Evolutionary conservation across 2,113 vertebrate species (phyloP).

Genomic region (Fregata magnificens): DNA sequence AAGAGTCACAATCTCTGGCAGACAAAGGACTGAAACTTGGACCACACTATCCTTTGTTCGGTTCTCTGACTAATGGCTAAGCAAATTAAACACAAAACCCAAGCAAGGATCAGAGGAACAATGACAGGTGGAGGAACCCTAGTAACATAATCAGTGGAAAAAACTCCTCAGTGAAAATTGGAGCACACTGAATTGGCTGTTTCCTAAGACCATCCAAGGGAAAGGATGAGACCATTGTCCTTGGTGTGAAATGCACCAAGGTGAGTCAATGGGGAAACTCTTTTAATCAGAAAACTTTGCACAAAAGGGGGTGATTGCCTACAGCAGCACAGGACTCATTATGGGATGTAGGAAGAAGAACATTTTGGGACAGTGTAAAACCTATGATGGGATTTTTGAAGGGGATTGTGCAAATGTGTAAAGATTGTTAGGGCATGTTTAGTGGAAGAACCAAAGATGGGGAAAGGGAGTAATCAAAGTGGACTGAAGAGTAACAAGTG

Average conservation of each 20-base stretch:
- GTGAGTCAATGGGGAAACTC: background rate
- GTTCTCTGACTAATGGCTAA: background rate
- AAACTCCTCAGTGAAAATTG: background rate
- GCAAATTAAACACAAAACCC: background rate
- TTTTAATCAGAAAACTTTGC: background rate
- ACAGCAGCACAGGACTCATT: background rate
- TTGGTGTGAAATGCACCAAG: background rate
- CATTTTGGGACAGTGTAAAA: background rate
- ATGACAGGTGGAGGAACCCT: background rate
- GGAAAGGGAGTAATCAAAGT: background rate
- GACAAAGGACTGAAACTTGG: background rate
- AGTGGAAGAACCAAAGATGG: background rate
- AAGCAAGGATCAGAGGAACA: background rate
- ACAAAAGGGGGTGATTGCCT: background rate
- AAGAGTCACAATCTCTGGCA: background rate
- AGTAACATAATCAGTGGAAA: background rate
- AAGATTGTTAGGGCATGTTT: background rate
- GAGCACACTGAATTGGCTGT: background rate
- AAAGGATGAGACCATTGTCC: background rate
- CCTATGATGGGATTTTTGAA: background rate
- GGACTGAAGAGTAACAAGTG: fast-evolving
- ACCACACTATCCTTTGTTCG: background rate
- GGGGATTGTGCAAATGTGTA: background rate
- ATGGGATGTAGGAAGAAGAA: background rate
- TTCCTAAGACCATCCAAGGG: background rate